Conservation (phyloP, 2,888 invertebrate species). For the Antheraea yamamai region DNA sequence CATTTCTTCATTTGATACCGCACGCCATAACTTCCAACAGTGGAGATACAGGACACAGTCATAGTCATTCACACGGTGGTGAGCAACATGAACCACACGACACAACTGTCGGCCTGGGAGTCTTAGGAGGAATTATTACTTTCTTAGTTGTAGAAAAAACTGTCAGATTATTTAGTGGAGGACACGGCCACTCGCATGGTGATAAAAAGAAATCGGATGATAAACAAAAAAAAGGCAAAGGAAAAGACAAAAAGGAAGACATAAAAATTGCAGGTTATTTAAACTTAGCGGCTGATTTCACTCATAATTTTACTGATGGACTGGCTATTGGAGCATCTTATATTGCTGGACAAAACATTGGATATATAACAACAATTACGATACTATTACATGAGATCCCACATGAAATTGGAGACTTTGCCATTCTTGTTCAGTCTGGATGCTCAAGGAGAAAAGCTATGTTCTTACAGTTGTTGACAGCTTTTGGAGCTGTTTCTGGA, state of each 20-base stretch:
- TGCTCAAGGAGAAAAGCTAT: constrained; percentile 97
- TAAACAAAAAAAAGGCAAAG: constrained; percentile 58
- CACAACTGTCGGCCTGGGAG: constrained; percentile 96
- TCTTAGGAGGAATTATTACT: constrained; percentile 94
- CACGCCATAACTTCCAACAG: constrained; percentile 87
- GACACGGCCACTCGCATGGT: constrained; percentile 88
- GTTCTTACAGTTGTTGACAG: constrained; percentile 95
- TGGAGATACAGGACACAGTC: constrained; percentile 75
- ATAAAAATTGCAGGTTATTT: constrained; percentile 89
- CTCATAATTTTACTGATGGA: constrained; percentile 99
- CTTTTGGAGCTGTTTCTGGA: constrained; percentile 96
- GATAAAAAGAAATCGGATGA: constrained; percentile 72
- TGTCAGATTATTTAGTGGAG: constrained; percentile 93
- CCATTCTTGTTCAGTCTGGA: constrained; percentile 98
- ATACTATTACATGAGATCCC: constrained; percentile 99
- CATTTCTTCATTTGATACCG: constrained; percentile 98
- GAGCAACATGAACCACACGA: constrained; percentile 85
- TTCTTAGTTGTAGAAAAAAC: constrained; percentile 97
- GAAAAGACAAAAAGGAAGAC: constrained; percentile 68
- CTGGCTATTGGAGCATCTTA: constrained; percentile 99
- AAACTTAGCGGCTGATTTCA: constrained; percentile 98
- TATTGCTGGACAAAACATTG: constrained; percentile 93
- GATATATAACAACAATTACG: constrained; percentile 95
- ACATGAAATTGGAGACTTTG: constrained; percentile 99
- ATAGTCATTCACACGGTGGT: constrained; percentile 78